Evolutionary conservation across 2,797 vertebrate genomes (phyloP).

Genomic region (Takifugu rubripes): DNA sequence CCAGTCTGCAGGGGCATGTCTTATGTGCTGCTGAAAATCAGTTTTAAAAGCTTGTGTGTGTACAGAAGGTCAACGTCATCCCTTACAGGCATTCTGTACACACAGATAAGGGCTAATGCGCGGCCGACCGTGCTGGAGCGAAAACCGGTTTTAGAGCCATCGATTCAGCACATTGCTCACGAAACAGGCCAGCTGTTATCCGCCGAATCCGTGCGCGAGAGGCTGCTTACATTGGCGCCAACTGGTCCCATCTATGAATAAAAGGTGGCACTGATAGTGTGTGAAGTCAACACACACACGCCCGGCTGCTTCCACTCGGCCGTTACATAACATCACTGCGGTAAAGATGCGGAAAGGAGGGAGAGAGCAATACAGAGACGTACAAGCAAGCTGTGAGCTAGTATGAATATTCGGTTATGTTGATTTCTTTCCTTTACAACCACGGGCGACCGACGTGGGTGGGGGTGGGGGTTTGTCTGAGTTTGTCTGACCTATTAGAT

Average conservation of each 20-base stretch:
- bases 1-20: not conserved
- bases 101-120: not conserved
- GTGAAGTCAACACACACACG: conserved; percentile 5
- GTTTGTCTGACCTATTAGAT: conserved; percentile 32
- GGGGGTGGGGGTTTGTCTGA: conserved; percentile 11
- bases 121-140: conserved; percentile 1
- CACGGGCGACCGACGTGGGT: conserved; percentile 28
- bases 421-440: not conserved
- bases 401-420: conserved; percentile 5
- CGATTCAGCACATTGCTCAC: conserved; percentile 11
- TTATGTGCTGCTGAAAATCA: not conserved
- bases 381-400: not conserved
- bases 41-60: no score
- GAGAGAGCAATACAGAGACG: conserved; percentile 1
- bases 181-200: conserved; percentile 3
- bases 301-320: conserved; percentile 29
- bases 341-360: conserved; percentile 31
- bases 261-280: conserved; percentile 15
- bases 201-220: not conserved
- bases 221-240: not conserved
- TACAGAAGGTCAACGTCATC: not conserved
- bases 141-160: conserved; percentile 11
- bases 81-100: not conserved
- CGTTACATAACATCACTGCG: conserved; percentile 77
- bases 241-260: conserved; percentile 2